Conservation (phyloP, 2,113 vertebrate genomes). For the Rafetus swinhoei region DNA sequence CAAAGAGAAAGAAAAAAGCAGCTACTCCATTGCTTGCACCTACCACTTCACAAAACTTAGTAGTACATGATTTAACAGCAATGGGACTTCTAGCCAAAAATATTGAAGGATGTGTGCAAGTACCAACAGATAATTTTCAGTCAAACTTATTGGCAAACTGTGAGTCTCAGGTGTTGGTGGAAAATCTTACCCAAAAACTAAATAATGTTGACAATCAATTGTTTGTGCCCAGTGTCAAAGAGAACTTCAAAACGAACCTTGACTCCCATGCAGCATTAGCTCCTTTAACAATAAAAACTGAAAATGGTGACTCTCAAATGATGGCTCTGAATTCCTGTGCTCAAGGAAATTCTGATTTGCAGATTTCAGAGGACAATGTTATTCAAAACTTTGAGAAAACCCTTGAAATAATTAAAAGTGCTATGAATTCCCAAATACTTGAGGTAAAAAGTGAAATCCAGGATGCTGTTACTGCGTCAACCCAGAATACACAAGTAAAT, state of each 20-base stretch:
- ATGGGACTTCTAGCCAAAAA: conserved; percentile 71
- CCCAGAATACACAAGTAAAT: conserved; percentile 72
- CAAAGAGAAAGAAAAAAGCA: conserved; percentile 82
- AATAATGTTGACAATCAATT: conserved; percentile 88
- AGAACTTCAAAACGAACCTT: conserved; percentile 78
- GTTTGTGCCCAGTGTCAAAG: conserved; percentile 84
- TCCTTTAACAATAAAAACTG: conserved; percentile 77
- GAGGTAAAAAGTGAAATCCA: conserved; percentile 80
- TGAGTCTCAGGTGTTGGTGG: conserved; percentile 79
- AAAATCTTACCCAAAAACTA: conserved; percentile 82
- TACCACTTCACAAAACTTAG: conserved; percentile 65
- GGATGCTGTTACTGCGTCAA: conserved; percentile 49
- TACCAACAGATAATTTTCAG: conserved; percentile 68
- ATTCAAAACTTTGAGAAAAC: conserved; percentile 84
- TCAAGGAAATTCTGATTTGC: conserved; percentile 63
- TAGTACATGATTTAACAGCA: conserved; percentile 65
- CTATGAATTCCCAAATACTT: conserved; percentile 80
- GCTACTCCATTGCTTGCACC: conserved; percentile 60
- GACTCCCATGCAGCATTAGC: conserved; percentile 66
- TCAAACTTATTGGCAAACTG: conserved; percentile 75
- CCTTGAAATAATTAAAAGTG: conserved; percentile 83
- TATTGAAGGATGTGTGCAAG: conserved; percentile 67
- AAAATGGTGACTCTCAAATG: conserved; percentile 81
- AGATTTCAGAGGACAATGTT: conserved; percentile 74
- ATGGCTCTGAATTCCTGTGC: conserved; percentile 71